These are phyloP conservation scores for Brachirus orientalis DNA, from an alignment of 2,113 vertebrate species.

Conservation along the genomic window DNA sequence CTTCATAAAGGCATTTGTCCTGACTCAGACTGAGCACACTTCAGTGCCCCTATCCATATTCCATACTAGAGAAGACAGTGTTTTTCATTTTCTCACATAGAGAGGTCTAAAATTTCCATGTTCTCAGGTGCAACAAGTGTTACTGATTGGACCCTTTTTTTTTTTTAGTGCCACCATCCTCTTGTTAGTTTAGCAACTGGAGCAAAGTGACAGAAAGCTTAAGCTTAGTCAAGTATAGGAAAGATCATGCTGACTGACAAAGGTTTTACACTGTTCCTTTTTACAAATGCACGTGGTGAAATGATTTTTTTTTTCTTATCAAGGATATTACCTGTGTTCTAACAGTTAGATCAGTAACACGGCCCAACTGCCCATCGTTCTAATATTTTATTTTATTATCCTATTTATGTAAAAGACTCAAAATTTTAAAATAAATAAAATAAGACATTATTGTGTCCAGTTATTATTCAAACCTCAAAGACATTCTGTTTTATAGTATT, in stretches of 20 bases:
- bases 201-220: constrained; percentile 68
- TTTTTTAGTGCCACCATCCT: constrained; percentile 55
- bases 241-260: constrained; percentile 45
- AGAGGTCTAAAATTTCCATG: constrained; percentile 76
- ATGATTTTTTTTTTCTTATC: constrained; percentile 3
- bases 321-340: neutral
- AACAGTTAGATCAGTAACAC: neutral
- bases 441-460: too few relatives aligned
- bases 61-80: constrained; percentile 67
- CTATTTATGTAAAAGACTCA: too few relatives aligned
- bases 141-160: constrained; percentile 74
- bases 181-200: constrained; percentile 75
- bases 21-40: constrained; percentile 81
- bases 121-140: constrained; percentile 80
- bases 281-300: constrained; percentile 15
- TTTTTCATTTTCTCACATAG: constrained; percentile 70
- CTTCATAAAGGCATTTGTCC: constrained; percentile 79
- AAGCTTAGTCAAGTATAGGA: constrained; percentile 61
- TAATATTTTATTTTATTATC: neutral
- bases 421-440: too few relatives aligned
- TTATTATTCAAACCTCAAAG: too few relatives aligned
- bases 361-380: neutral
- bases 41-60: constrained; percentile 81
- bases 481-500: too few relatives aligned
- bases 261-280: constrained; percentile 31